Evolutionary conservation across 2,797 vertebrate genomes (phyloP).

Genomic region (Serranus cabrilla): DNA sequence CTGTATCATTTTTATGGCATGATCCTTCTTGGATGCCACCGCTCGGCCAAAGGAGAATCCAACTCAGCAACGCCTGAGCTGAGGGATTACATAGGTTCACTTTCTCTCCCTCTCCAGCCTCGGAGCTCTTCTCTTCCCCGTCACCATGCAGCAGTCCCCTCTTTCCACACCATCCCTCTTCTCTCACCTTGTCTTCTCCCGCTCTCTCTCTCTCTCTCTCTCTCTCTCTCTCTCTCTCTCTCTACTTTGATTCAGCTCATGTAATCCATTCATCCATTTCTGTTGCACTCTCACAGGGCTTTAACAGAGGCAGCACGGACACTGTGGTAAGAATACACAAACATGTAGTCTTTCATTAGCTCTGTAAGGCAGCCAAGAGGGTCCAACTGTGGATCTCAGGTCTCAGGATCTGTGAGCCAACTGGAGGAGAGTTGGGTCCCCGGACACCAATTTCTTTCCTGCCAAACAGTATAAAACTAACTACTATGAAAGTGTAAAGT

Average conservation of each 20-base stretch:
- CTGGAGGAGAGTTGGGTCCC: background rate
- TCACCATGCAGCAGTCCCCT: background rate
- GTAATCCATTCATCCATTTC: constrained; percentile 40
- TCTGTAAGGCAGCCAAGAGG: constrained; percentile 3
- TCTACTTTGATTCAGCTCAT: constrained; percentile 44
- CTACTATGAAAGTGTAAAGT: too few relatives aligned
- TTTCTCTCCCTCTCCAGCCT: constrained; percentile 30
- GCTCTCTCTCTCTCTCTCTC: background rate
- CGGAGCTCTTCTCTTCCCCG: constrained; percentile 15
- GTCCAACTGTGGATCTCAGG: background rate
- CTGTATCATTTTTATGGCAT: constrained; percentile 79
- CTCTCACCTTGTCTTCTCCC: constrained; percentile 33
- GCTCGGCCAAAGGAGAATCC: constrained; percentile 37
- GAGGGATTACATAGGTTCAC: constrained; percentile 38
- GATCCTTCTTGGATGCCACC: constrained; percentile 69
- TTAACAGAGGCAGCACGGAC: background rate
- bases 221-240: background rate
- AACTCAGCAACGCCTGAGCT: background rate
- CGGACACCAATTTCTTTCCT: background rate
- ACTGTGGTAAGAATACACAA: constrained; percentile 18
- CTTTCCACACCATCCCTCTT: constrained; percentile 27
- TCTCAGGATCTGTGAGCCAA: background rate
- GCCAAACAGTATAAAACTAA: background rate
- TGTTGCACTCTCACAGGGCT: constrained; percentile 13
- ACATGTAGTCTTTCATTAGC: constrained; percentile 1